Evolutionary conservation across 1,140 invertebrate genomes (phyloP), one percentile per base, ranked within the genome.

Genomic region (Lineus longissimus): DNA sequence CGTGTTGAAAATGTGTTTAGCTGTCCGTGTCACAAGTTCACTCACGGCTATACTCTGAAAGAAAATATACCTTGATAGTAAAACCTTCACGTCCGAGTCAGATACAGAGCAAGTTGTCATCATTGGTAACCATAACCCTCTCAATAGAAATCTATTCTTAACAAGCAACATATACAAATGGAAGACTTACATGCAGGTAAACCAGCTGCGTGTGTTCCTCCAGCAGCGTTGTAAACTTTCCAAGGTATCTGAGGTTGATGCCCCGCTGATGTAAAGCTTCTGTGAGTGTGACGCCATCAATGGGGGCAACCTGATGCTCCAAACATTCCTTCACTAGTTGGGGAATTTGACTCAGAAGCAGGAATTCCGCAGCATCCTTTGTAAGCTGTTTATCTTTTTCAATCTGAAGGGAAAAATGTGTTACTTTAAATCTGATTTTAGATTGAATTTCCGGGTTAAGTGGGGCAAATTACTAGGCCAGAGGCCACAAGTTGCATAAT

Each of bases 211-310:
- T 87, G 68, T 93, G 88, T 77, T 91, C 89, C 0, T 85, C 81
- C 40, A 97, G 80, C 79, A 91, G 87, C 57, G 87, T 85, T 17
- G 91, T 89, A 23, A 81, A 75, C 60, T 73, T 76, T 11, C 80
- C 80, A 17, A 99, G 85, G 80, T 99, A 99, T 31, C 97, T 87
- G 61, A 98, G 90, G 80, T 98, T 99, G 68, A 99, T 97, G 60
- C 97, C 97, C 70, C 81, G 87, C 67, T 88, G 89, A 81, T 98
- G 96, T 74, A 98, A 83, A 0, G 92, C 89, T 79, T 98, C 94
- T 0, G 92, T 88, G n/a, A 98, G 83, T n/a, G 92, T 95, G 23
- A 86, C 84, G 23, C 96, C 96, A 84, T 99, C 96, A 87, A 98
- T 94, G 2, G 94, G 93, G 13, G 93, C 91, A 9, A 91, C 88